These are phyloP conservation scores for Malurus splendens DNA, from an alignment of 2,797 vertebrate species.

Conservation along the genomic window DNA sequence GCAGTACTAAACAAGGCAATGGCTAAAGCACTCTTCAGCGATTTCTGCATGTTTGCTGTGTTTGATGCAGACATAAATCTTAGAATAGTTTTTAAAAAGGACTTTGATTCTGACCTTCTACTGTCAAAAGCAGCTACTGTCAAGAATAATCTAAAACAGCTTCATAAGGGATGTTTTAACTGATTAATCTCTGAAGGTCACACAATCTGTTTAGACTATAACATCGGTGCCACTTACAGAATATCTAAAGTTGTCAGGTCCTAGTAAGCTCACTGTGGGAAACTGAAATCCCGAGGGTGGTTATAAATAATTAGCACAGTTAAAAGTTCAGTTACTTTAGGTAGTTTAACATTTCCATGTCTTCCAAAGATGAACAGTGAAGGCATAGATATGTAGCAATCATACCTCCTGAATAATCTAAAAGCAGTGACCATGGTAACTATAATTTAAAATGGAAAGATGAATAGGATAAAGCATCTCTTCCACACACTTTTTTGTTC, in stretches of 20 bases:
- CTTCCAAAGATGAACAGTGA: slow-evolving; percentile 50
- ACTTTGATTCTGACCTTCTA: slow-evolving; percentile 81
- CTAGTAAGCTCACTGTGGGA: slow-evolving; percentile 65
- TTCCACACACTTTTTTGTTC: slow-evolving; percentile 41
- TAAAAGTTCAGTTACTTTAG: slow-evolving; percentile 77
- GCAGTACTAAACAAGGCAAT: neutral
- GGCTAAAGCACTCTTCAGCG: slow-evolving; percentile 57
- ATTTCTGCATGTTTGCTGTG: slow-evolving; percentile 71
- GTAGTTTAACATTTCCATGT: slow-evolving; percentile 70
- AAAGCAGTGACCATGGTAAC: slow-evolving; percentile 68
- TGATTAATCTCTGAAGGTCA: slow-evolving; percentile 83
- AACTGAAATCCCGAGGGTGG: slow-evolving; percentile 68
- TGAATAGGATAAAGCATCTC: slow-evolving; percentile 52
- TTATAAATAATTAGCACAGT: slow-evolving; percentile 79
- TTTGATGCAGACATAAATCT: slow-evolving; percentile 76
- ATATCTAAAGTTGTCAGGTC: slow-evolving; percentile 75
- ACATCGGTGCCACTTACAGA: slow-evolving; percentile 73
- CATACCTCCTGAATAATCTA: slow-evolving; percentile 67
- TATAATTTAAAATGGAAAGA: slow-evolving; percentile 60
- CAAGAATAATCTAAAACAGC: slow-evolving; percentile 82
- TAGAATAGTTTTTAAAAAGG: slow-evolving; percentile 74
- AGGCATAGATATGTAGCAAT: slow-evolving; percentile 62
- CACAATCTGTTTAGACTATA: slow-evolving; percentile 76
- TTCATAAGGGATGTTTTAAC: slow-evolving; percentile 79
- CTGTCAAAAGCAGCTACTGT: slow-evolving; percentile 81